Base-by-base conservation (phyloP, 2,797 vertebrate species). In the Limnodromus scolopaceus region DNA sequence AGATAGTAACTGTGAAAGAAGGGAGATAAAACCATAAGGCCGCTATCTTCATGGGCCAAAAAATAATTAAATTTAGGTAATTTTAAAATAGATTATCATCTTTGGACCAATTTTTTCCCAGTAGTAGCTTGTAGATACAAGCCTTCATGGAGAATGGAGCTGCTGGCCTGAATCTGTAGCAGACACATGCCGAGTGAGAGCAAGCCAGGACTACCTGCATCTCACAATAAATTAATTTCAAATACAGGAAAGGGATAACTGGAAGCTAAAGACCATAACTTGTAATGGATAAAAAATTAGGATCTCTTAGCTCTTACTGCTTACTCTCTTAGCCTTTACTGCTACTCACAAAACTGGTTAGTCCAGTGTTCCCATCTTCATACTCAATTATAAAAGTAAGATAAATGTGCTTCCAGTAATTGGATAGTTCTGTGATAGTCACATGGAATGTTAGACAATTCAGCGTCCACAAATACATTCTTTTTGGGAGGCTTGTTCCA, bases 21-120 rank as follows among this genome's bases (percentile, higher is more conserved):
- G 11, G 10, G n/a, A 76, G 11, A n/a, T 34, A 3, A 80, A 83
- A 46, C 2, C 3, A 39, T 58, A 16, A 49, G 22, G 39, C 30
- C 11, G 13, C 7, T 45, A 7, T 9, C 6, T 66, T 84, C 57
- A 10, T 32, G 8, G 53, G 10, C n/a, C 7, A 23, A 49, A 55
- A 57, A 55, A 23, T 10, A 63, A 16, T 1, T 38, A 2, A 36
- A 32, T 54, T 18, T 13, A 22, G 13, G 49, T 61, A 85, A 72
- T 65, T 64, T 43, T 7, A 69, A 65, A 83, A 34, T 2, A 34
- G 10, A 12, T 5, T 36, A 3, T 38, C 0, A 34, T 7, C 60
- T 66, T 69, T 41, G 1, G 15, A 32, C 16, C 1, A 4, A 0
- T 39, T 69, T 57, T 36, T 39, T 14, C 60, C 27, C 25, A 11